A percentile compares a stretch with the other conserved stretches of the same genome.
These are phyloP conservation scores for Linnaemya tessellans DNA, from an alignment of 2,888 invertebrate species.

Conservation along the genomic window DNA sequence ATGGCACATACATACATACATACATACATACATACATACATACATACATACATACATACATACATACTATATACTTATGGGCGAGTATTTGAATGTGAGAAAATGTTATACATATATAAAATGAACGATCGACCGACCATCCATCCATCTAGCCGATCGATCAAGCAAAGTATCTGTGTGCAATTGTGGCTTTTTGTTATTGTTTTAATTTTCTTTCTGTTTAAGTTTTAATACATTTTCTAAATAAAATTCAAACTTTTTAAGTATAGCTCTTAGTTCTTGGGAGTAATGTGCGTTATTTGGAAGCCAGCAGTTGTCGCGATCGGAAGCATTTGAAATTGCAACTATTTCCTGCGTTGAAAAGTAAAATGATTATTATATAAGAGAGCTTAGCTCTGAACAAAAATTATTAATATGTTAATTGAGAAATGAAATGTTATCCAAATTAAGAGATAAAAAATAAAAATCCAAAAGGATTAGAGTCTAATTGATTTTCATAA, in stretches of 20 bases:
- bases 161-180: constrained; percentile 60
- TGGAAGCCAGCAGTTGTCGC: constrained; percentile 83
- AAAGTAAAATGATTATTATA: constrained; percentile 73
- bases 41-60: no score
- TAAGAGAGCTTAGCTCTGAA: not conserved
- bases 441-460: not conserved
- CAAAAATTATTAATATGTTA: not conserved
- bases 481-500: no score
- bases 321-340: constrained; percentile 80
- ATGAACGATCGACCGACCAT: constrained; percentile 19
- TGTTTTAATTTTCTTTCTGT: constrained; percentile 38
- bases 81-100: constrained; percentile 44
- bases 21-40: no score
- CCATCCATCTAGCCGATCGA: constrained; percentile 46
- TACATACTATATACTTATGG: no score
- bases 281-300: constrained; percentile 78
- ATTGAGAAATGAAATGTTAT: constrained; percentile 6
- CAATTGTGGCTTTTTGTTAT: constrained; percentile 59
- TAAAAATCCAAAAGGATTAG: constrained; percentile 9
- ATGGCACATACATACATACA: no score
- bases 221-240: constrained; percentile 66
- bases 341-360: constrained; percentile 75
- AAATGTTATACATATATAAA: not conserved
- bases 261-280: constrained; percentile 76
- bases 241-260: constrained; percentile 70